Evolutionary conservation across 1,140 invertebrate genomes (phyloP), one percentile per base, ranked within the genome.

Genomic region (Odontomachus brunneus): DNA sequence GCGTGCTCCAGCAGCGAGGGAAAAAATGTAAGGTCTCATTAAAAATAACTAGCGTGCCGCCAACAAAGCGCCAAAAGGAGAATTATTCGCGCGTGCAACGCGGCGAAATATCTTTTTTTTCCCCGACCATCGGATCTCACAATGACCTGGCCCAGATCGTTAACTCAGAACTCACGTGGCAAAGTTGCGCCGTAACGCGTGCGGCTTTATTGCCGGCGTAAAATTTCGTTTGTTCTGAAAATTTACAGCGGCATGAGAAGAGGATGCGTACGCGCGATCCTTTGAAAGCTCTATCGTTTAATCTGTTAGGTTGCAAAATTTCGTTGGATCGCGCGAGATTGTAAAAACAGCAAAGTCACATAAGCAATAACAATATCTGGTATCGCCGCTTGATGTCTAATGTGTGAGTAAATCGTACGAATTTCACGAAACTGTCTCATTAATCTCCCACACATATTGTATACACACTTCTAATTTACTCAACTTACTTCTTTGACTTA

Each of bases 211-310:
- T 38, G 19, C 17, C 29, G 19, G 15, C 26, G 26, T 66, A 76
- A 53, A 53, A 76, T 53, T 76, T 66, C 14, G 19, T 22, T 76
- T 76, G 62, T 76, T 76, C 51, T 4, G 15, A 38, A 76, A 66
- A 53, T 55, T 66, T 66, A 66, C 15, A 66, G 24, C n/a, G 22
- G 2, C 19, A n/a, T 12, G 9, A 9, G 5, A 65, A 14, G 3
- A 3, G 24, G 66, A 24, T 26, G 11, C 22, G 24, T 3, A 9
- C 19, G 11, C 49, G n/a, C 22, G 22, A 17, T 60, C 44, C 55
- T 44, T 60, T 74, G 7, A 19, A 44, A 59, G 17, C 2, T 22
- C 33, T 74, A 60, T 74, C 15, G 19, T 74, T 74, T 60, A 74
- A 60, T 74, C 33, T n/a, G 9, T 17, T 11, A 74, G 57, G 26